These are phyloP conservation scores for Petrocephalus schoutedeni DNA, from an alignment of 2,797 vertebrate species.

Conservation along the genomic window DNA sequence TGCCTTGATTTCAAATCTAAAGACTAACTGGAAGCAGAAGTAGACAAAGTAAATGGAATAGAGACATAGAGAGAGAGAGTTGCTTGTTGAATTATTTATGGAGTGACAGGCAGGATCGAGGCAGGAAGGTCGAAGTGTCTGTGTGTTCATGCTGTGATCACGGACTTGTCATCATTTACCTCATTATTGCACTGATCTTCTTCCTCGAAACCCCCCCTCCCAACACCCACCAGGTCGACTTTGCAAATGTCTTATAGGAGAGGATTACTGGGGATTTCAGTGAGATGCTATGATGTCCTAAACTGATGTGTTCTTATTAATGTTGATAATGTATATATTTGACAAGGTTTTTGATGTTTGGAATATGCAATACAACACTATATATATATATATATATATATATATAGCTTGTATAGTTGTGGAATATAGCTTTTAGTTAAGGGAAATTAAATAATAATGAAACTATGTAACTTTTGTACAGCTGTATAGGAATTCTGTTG, in stretches of 20 bases:
- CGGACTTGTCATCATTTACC: slow-evolving; percentile 11
- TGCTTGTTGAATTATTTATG: slow-evolving; percentile 36
- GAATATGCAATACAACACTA: not conserved
- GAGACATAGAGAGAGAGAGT: not conserved
- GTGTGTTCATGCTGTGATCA: slow-evolving; percentile 13
- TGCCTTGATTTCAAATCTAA: slow-evolving; percentile 7
- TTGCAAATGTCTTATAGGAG: not conserved
- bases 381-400: not conserved
- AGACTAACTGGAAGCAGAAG: not conserved
- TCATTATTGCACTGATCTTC: slow-evolving; percentile 13
- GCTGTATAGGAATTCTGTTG: not conserved
- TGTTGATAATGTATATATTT: not conserved
- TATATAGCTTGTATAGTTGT: not conserved
- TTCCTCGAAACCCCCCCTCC: not conserved
- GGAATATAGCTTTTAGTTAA: not conserved
- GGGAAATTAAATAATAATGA: not conserved
- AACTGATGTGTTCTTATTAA: not conserved
- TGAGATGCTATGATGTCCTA: not conserved
- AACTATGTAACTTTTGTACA: not conserved
- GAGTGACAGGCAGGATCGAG: slow-evolving; percentile 31
- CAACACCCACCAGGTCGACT: not conserved
- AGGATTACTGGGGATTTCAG: not conserved
- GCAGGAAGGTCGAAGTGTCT: slow-evolving; percentile 3
- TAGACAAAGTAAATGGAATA: not conserved
- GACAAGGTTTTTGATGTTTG: not conserved